phyloP scores from a whole-genome alignment of 2,888 invertebrate species.

The Abscondita cerata region DNA sequence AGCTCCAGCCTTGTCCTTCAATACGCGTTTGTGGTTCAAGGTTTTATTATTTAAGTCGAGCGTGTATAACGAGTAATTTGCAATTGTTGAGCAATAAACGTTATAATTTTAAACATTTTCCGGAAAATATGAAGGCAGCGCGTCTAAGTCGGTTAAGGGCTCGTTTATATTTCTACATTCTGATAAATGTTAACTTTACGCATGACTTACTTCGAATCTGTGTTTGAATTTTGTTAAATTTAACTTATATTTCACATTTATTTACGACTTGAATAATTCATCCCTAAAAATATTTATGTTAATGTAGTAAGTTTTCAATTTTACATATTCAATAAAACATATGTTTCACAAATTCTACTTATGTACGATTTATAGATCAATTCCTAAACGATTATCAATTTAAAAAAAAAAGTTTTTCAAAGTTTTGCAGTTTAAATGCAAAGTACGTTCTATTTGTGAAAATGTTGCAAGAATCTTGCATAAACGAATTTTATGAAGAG shows the following conservation, averaged over 20 bases:
- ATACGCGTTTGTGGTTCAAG: not conserved
- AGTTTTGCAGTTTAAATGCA: conserved; percentile 1
- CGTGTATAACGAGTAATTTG: too few relatives aligned
- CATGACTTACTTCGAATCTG: conserved; percentile 18
- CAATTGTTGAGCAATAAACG: too few relatives aligned
- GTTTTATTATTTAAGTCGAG: too few relatives aligned
- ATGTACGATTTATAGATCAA: not conserved
- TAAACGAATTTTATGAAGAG: too few relatives aligned
- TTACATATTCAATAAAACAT: not conserved
- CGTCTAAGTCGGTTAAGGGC: conserved; percentile 15
- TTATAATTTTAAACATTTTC: conserved; percentile 8
- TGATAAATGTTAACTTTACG: conserved; percentile 24
- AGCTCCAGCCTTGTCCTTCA: conserved; percentile 3
- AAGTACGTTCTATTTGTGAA: not conserved
- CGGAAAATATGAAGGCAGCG: conserved; percentile 9
- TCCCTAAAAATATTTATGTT: too few relatives aligned
- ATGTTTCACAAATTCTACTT: conserved; percentile 6
- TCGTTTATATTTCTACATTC: conserved; percentile 6
- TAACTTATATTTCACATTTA: too few relatives aligned
- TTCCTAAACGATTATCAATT: not conserved
- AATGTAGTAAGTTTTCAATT: conserved; percentile 3
- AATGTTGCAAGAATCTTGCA: not conserved
- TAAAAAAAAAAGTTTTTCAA: not conserved
- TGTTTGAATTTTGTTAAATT: too few relatives aligned
- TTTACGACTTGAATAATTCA: too few relatives aligned